Evolutionary conservation across 2,888 invertebrate species (phyloP).

Genomic region (Pseudococcus viburni): DNA sequence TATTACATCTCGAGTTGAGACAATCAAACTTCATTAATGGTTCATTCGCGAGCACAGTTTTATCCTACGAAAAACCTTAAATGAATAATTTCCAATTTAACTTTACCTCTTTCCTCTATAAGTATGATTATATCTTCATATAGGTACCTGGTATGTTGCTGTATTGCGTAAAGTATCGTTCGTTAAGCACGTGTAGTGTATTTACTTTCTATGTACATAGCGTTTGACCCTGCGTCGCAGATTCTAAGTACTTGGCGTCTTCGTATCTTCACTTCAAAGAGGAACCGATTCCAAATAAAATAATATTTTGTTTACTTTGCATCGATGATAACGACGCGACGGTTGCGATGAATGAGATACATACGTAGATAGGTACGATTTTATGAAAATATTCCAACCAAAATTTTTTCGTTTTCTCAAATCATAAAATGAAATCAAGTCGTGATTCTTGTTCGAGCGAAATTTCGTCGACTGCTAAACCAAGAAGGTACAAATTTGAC

Average conservation of each 20-base stretch:
- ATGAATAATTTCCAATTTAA: slow-evolving; percentile 22
- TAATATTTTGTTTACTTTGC: not conserved
- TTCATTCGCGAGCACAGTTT: not conserved
- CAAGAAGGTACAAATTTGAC: too few relatives aligned
- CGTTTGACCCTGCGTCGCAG: not conserved
- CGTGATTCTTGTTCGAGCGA: too few relatives aligned
- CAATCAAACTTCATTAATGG: slow-evolving; percentile 35
- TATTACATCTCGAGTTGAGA: not conserved
- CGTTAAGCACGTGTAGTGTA: not conserved
- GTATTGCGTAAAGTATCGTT: not conserved
- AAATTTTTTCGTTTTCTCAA: not conserved
- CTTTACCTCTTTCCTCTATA: not conserved
- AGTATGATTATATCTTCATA: not conserved
- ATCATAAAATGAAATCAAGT: too few relatives aligned
- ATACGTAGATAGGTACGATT: not conserved
- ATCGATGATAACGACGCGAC: not conserved
- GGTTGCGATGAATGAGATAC: not conserved
- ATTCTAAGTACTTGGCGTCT: not conserved
- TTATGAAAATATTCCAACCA: not conserved
- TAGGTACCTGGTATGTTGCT: not conserved
- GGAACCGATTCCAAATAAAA: slow-evolving; percentile 5
- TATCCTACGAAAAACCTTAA: not conserved
- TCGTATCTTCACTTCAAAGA: not conserved
- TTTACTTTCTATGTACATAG: not conserved
- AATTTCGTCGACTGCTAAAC: too few relatives aligned